Conservation (phyloP, 2,113 vertebrate genomes). For the Hystrix brachyura region DNA sequence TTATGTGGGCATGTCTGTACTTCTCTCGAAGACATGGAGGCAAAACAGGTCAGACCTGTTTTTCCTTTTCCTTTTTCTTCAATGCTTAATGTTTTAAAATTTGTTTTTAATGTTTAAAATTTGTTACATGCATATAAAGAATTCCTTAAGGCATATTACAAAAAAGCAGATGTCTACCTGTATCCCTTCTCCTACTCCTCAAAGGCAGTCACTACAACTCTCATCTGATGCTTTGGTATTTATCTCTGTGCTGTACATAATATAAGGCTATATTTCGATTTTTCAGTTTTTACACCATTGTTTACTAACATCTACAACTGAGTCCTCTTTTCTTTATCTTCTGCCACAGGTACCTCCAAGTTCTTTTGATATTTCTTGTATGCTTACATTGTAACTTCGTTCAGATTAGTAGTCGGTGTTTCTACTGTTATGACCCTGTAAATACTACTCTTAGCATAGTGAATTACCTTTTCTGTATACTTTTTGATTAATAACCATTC, state of each 20-base stretch:
- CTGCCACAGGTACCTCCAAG: neutral
- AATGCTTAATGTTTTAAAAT: neutral
- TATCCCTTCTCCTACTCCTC: neutral
- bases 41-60: neutral
- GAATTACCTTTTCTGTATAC: neutral
- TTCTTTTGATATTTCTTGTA: neutral
- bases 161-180: neutral
- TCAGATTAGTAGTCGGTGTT: neutral
- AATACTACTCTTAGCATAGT: neutral
- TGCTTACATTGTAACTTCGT: neutral
- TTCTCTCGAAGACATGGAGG: neutral
- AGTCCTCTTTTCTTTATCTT: neutral
- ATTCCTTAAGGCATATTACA: neutral
- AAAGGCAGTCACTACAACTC: neutral
- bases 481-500: neutral
- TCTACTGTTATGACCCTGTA: neutral
- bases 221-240: neutral
- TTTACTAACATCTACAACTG: neutral
- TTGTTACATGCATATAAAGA: neutral
- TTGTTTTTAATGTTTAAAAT: neutral
- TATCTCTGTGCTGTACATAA: neutral
- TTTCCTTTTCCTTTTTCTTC: neutral
- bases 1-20: neutral
- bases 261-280: neutral
- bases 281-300: neutral